Evolutionary conservation across 2,113 vertebrate species (phyloP).

Genomic region (Bufo bufo): DNA sequence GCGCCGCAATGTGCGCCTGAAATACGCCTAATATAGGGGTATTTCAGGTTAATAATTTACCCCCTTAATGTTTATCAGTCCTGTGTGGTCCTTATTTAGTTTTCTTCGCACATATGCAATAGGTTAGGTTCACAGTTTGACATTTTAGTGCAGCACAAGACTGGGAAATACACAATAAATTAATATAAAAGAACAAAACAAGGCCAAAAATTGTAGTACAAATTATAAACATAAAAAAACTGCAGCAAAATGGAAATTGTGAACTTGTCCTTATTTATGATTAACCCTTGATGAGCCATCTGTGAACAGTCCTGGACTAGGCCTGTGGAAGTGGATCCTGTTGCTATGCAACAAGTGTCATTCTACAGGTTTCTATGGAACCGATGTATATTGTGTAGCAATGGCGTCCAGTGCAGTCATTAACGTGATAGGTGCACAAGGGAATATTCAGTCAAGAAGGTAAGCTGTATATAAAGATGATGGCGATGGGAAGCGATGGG

Average conservation of each 20-base stretch:
- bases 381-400: background rate
- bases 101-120: no score
- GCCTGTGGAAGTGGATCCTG: background rate
- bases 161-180: background rate
- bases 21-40: no score
- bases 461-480: background rate
- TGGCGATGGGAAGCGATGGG: background rate
- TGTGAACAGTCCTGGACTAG: background rate
- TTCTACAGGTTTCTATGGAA: background rate
- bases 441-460: background rate
- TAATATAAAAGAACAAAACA: background rate
- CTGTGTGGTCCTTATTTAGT: no score
- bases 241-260: background rate
- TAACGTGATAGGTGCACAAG: background rate
- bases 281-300: background rate
- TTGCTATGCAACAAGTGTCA: conserved; percentile 8
- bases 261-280: background rate
- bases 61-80: no score
- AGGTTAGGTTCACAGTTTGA: no score
- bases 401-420: background rate
- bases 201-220: background rate
- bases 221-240: background rate
- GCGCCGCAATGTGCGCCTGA: no score
- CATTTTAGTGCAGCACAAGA: no score
- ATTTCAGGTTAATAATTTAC: no score